Evolutionary conservation across 2,113 vertebrate genomes (phyloP).

Genomic region (Phycodurus eques): DNA sequence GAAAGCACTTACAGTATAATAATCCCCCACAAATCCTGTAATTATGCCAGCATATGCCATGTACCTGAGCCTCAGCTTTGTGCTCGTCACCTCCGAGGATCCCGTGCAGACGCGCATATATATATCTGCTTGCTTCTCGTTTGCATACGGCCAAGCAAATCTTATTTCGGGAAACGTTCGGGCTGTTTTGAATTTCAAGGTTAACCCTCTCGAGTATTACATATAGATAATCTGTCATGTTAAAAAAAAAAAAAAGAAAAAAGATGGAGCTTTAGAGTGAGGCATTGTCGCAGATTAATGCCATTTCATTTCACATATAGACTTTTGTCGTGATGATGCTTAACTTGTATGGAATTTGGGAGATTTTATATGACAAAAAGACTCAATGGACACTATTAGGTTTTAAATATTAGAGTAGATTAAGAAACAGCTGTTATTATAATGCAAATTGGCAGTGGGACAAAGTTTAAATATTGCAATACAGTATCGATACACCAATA

Average conservation of each 20-base stretch:
- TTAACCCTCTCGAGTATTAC: constrained; percentile 55
- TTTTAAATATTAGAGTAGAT: background rate
- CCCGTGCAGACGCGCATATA: constrained; percentile 68
- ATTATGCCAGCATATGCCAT: constrained; percentile 78
- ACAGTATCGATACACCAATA: background rate
- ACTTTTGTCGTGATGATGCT: constrained; percentile 21
- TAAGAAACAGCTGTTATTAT: background rate
- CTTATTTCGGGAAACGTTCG: constrained; percentile 65
- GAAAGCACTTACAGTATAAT: constrained; percentile 77
- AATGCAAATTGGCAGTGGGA: background rate
- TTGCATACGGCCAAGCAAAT: constrained; percentile 62
- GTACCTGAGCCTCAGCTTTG: constrained; percentile 75
- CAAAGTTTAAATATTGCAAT: background rate
- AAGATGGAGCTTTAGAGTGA: constrained; percentile 31
- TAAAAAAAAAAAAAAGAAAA: constrained; percentile 19
- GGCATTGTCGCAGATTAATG: constrained; percentile 46
- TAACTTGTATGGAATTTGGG: constrained; percentile 15
- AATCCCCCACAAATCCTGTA: constrained; percentile 78
- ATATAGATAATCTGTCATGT: constrained; percentile 62
- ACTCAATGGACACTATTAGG: background rate
- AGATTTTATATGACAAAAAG: constrained; percentile 9
- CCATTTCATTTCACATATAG: constrained; percentile 25
- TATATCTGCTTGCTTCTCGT: constrained; percentile 54
- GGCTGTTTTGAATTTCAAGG: constrained; percentile 65
- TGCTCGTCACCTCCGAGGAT: constrained; percentile 71